These are phyloP conservation scores for Mirounga angustirostris DNA, from an alignment of 2,113 vertebrate species.

Conservation along the genomic window DNA sequence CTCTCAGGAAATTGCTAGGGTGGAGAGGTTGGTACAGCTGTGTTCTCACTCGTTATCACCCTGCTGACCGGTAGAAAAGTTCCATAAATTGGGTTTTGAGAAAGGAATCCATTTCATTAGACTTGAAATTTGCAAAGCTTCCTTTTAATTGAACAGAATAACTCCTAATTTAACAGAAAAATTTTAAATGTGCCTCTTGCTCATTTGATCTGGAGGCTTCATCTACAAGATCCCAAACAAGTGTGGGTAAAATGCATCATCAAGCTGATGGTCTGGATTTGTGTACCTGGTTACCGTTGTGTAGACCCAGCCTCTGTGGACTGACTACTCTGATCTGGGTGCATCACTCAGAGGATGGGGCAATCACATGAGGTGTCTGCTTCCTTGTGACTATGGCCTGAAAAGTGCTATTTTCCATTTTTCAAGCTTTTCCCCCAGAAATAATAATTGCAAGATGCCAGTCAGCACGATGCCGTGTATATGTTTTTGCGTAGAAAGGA, in stretches of 20 bases:
- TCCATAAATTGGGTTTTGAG: slow-evolving; percentile 62
- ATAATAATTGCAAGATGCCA: background rate
- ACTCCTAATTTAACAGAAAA: background rate
- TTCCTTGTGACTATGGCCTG: background rate
- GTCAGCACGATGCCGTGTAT: background rate
- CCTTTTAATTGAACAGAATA: background rate
- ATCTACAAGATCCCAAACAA: slow-evolving; percentile 21
- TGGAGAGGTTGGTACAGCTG: background rate
- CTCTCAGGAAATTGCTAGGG: background rate
- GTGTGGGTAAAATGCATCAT: background rate
- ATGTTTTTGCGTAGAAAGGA: background rate
- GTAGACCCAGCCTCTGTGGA: background rate
- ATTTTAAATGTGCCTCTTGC: slow-evolving; percentile 44
- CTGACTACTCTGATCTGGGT: background rate
- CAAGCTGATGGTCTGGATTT: background rate
- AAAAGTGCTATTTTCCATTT: background rate
- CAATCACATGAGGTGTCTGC: background rate
- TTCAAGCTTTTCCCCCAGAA: background rate
- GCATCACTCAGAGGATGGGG: background rate
- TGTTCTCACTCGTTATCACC: background rate
- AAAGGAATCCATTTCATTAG: slow-evolving; percentile 63
- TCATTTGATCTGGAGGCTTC: slow-evolving; percentile 78
- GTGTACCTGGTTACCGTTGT: background rate
- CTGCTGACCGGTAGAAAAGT: background rate
- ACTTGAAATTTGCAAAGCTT: slow-evolving; percentile 67